These are phyloP conservation scores for Eurois occulta DNA, from an alignment of 2,888 invertebrate genomes.

Conservation along the genomic window DNA sequence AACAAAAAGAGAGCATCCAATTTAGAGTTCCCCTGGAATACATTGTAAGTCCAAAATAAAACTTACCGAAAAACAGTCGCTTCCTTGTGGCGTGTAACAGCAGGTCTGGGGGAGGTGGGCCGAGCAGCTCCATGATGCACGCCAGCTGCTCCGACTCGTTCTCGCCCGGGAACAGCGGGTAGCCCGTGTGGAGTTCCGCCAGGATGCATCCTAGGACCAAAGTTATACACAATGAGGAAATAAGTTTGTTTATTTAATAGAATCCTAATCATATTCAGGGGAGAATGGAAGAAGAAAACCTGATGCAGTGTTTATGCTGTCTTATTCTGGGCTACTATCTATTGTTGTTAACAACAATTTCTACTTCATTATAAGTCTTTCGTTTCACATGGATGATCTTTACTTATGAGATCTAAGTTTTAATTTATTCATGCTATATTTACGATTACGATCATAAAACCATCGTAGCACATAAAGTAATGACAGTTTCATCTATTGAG, in stretches of 20 bases:
- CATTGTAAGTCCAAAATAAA: not conserved
- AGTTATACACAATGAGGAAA: not conserved
- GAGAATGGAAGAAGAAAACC: too few species aligned
- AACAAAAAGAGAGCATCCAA: not conserved
- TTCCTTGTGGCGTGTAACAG: conserved; percentile 96
- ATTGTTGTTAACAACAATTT: conserved; percentile 36
- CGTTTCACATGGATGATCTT: conserved; percentile 41
- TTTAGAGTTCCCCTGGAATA: not conserved
- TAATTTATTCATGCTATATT: conserved; percentile 36
- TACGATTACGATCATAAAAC: conserved; percentile 7
- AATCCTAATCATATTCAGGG: too few species aligned
- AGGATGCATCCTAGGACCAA: conserved; percentile 95
- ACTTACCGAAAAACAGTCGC: conserved; percentile 95
- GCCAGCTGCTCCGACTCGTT: conserved; percentile 99
- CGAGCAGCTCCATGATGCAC: conserved; percentile 98
- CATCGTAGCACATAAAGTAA: not conserved
- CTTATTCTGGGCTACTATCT: not conserved
- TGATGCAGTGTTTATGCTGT: too few species aligned
- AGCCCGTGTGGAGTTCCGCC: conserved; percentile 98
- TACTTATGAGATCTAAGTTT: conserved; percentile 26
- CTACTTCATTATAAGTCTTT: conserved; percentile 32
- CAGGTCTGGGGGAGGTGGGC: conserved; percentile 96
- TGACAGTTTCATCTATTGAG: not conserved
- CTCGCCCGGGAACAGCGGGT: conserved; percentile 98
- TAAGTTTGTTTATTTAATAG: not conserved